Conservation (phyloP, 2,113 vertebrate genomes). For the Xiphophorus hellerii region DNA sequence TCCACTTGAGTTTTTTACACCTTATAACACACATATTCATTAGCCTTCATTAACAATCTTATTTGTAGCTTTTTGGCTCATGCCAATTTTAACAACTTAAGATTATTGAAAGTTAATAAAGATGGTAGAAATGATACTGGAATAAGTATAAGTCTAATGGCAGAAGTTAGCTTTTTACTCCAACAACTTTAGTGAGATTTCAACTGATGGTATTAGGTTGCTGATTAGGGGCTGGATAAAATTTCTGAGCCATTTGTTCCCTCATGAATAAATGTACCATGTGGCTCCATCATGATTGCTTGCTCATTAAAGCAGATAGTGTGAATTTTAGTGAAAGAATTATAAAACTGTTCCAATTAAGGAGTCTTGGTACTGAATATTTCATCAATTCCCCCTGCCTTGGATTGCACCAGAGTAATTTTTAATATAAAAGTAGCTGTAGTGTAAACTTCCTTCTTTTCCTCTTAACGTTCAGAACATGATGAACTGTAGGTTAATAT, state of each 20-base stretch:
- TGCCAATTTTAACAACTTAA: too few species aligned
- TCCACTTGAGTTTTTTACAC: too few species aligned
- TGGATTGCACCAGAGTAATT: neutral
- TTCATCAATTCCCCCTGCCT: neutral
- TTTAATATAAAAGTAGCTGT: neutral
- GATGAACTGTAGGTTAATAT: too few species aligned
- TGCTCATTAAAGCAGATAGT: conserved; percentile 6
- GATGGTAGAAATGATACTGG: too few species aligned
- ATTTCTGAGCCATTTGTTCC: neutral
- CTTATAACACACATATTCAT: too few species aligned
- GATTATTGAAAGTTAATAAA: too few species aligned
- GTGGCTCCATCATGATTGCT: neutral
- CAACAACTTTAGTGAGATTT: too few species aligned
- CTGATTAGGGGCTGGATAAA: neutral
- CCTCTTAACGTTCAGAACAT: neutral
- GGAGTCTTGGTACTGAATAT: conserved; percentile 1
- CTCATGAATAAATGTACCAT: conserved; percentile 1
- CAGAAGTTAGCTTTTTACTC: too few species aligned
- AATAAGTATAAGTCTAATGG: too few species aligned
- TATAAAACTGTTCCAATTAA: conserved; percentile 13
- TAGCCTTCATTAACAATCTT: too few species aligned
- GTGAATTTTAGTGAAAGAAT: neutral
- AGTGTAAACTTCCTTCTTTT: neutral
- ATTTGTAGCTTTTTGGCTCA: too few species aligned
- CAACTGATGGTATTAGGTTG: too few species aligned